Base-by-base conservation (phyloP, 1,140 invertebrate genomes). In the Anoplolepis gracilipes region DNA sequence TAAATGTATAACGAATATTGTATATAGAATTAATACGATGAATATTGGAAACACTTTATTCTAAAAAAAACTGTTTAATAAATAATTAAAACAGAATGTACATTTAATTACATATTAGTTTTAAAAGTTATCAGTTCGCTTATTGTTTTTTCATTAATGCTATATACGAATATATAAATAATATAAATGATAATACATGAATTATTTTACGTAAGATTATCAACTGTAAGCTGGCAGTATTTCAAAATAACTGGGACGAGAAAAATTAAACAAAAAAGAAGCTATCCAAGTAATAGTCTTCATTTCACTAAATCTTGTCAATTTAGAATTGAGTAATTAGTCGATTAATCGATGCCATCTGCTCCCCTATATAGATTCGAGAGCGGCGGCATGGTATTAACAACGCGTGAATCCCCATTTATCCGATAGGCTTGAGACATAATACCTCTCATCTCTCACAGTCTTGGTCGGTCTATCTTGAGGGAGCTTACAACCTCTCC, bases 281-380 rank as follows among this genome's bases (percentile, higher is more conserved):
- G 39, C 46, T 46, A 13, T n/a, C 4, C 16, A 1, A 11, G 13
- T n/a, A 64, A 16, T 11, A 69, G 46, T 5, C 55, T 30, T 55
- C 25, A 25, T 30, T 36, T 59, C 19, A 61, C 33, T 69, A 76
- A 88, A 84, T 67, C 46, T 19, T 16, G 57, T 73, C 67, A 87
- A 88, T 85, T 79, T 70, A 73, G 69, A 75, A 62, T 86, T 79
- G 88, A 90, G 81, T 90, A 90, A 90, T 90, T 88, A 90, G 69
- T 61, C 86, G 72, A 90, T 90, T 90, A 88, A 88, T 87, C 88
- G 86, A 88, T 88, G 78, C 53, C 42, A 46, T 70, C 65, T 72
- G 86, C 33, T 62, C 42, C 84, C 53, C 36, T n/a, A 33, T 75
- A 69, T 88, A 65, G 46, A 87, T 69, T 61, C 79, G 49, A 73